Conservation (phyloP, 2,113 vertebrate species). For the Progne subis region DNA sequence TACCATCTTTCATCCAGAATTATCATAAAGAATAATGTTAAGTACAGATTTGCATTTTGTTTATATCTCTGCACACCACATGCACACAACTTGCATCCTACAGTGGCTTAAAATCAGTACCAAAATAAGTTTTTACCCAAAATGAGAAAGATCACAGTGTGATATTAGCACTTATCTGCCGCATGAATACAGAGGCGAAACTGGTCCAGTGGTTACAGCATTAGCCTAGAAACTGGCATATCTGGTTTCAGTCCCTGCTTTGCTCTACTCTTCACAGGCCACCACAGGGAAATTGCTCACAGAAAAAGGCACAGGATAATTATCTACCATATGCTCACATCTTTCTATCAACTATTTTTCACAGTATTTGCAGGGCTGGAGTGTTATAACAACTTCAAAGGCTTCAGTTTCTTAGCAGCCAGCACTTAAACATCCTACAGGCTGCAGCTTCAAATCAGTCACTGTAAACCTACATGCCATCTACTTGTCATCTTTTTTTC, state of each 20-base stretch:
- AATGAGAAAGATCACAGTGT: background rate
- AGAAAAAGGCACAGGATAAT: constrained; percentile 53
- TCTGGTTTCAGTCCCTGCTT: background rate
- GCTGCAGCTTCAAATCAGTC: constrained; percentile 63
- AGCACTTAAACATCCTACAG: constrained; percentile 66
- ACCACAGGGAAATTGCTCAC: background rate
- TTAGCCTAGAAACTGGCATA: background rate
- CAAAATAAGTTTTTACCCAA: background rate
- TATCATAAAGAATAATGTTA: constrained; percentile 31
- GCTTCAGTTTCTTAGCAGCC: constrained; percentile 65
- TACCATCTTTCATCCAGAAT: constrained; percentile 27
- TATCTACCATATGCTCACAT: constrained; percentile 62
- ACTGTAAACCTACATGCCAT: constrained; percentile 64
- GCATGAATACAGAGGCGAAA: background rate
- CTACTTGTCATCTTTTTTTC: constrained; percentile 65
- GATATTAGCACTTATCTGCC: background rate
- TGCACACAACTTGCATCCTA: background rate
- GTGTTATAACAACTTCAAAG: constrained; percentile 55
- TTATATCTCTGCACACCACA: constrained; percentile 4
- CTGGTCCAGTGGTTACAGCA: background rate
- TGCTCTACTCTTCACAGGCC: background rate
- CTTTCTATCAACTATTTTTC: constrained; percentile 62
- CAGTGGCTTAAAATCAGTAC: background rate
- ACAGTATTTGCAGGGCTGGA: constrained; percentile 57
- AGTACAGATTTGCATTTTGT: constrained; percentile 63